These are phyloP conservation scores for Apistogramma diplotaenia DNA, from an alignment of 2,113 vertebrate species.

Conservation along the genomic window DNA sequence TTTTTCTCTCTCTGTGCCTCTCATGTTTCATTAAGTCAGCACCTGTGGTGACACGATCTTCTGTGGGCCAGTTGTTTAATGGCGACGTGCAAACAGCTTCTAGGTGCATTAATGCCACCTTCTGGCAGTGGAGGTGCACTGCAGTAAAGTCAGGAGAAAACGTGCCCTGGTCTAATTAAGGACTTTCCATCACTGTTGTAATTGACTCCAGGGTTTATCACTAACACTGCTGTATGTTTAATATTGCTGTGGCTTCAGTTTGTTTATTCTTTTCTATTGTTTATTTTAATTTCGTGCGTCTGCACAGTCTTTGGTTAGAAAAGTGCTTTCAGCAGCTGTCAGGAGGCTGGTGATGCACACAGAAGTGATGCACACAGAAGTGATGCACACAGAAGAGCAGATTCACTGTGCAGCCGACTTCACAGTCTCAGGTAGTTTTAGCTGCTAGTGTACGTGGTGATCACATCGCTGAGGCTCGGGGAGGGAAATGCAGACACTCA, in stretches of 20 bases:
- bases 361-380: too few species aligned
- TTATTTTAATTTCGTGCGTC: background rate
- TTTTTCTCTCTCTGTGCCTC: background rate
- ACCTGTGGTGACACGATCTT: background rate
- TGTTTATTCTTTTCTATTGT: background rate
- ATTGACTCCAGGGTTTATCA: background rate
- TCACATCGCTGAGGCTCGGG: too few species aligned
- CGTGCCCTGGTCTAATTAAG: too few species aligned
- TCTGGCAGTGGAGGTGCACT: background rate
- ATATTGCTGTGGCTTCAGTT: background rate
- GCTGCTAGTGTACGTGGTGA: too few species aligned
- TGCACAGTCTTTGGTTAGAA: background rate
- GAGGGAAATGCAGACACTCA: too few species aligned
- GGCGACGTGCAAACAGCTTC: background rate
- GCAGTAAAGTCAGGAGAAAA: background rate
- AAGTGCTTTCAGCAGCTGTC: background rate
- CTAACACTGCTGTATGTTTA: background rate
- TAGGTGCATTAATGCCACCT: background rate
- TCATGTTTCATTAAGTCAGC: background rate
- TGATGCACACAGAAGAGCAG: too few species aligned
- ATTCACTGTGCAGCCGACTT: too few species aligned
- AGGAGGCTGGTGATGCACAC: too few species aligned
- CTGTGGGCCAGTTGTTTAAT: background rate
- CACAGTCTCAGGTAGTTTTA: too few species aligned
- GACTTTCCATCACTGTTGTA: fast-evolving